Evolutionary conservation across 1,140 invertebrate species (phyloP), one percentile per base, ranked within the genome.

Genomic region (Lanistes nyassanus): DNA sequence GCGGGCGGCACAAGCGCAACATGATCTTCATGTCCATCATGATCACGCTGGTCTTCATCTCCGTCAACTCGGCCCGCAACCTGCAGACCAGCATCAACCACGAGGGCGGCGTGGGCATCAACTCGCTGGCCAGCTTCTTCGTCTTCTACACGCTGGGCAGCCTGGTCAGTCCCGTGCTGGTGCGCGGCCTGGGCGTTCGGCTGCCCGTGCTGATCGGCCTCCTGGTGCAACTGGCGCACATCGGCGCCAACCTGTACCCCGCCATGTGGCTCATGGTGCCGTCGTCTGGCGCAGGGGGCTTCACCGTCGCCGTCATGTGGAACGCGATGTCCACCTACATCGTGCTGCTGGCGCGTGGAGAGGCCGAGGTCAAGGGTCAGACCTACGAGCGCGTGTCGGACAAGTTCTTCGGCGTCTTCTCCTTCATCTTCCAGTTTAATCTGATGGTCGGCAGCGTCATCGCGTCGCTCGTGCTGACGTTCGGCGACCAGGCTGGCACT

Each of bases 71-170:
- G 0, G 69, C 86, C n/a, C 70, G 85, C 11, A 86, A 86, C 67
- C 78, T 88, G 26, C 84, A 87, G 77, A 87, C 83, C 76, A 88
- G 86, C 69, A 47, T 88, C 31, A 84, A 86, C 75, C 77, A 81
- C 42, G 76, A 81, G 39, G 79, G 75, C 23, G 82, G 82, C 23
- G 79, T 85, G 26, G 83, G 85, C 21, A 56, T 85, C 13, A 80
- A 78, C 31, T 80, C 83, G 0, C 73, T 87, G 6, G 80, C 84
- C 21, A 65, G 75, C 23, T 71, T 72, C 55, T 82, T 75, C 74
- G 75, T 62, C 37, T 74, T 75, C 11, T 86, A 82, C 34, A 80
- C 83, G 16, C 34, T 84, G 21, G 82, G 84, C n/a, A 87, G 82
- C 68, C 62, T 88, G 3, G 76, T 84, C 31, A 82, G 83, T 19